These are phyloP conservation scores for Apamea anceps DNA, from an alignment of 2,888 invertebrate genomes.

Conservation along the genomic window DNA sequence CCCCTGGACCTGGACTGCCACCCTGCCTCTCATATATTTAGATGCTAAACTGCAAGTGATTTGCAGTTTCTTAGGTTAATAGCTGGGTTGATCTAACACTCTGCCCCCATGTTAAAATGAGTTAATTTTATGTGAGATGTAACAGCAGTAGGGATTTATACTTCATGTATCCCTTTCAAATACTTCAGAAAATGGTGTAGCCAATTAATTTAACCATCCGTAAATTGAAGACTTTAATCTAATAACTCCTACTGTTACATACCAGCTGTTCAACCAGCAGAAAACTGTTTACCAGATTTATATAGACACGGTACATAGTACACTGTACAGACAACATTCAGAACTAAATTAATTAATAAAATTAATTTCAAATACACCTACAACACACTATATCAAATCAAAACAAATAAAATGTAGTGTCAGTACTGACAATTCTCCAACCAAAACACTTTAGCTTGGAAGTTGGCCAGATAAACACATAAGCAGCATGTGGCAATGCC, in stretches of 20 bases:
- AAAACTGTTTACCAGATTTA: neutral
- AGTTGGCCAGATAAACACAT: constrained; percentile 76
- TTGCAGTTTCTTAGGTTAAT: too few species aligned
- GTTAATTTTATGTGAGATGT: too few species aligned
- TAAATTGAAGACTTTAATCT: neutral
- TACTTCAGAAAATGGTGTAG: neutral
- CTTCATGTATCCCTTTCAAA: neutral
- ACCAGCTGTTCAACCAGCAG: neutral
- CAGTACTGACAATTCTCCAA: constrained; percentile 70
- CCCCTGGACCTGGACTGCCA: too few species aligned
- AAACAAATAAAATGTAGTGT: constrained; percentile 70
- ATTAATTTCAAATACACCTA: constrained; percentile 17
- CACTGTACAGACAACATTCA: neutral
- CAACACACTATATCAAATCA: constrained; percentile 50
- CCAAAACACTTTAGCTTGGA: constrained; percentile 77
- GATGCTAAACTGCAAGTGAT: too few species aligned
- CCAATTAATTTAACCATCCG: neutral
- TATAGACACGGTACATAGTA: neutral
- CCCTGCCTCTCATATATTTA: neutral
- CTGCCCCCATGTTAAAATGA: too few species aligned
- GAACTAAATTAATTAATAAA: constrained; percentile 11
- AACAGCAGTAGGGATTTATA: too few species aligned
- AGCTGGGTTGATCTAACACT: too few species aligned
- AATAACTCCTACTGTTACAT: neutral
- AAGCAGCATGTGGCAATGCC: constrained; percentile 64